Evolutionary conservation across 2,888 invertebrate genomes (phyloP).

Genomic region (Drosophila vallismaia): DNA sequence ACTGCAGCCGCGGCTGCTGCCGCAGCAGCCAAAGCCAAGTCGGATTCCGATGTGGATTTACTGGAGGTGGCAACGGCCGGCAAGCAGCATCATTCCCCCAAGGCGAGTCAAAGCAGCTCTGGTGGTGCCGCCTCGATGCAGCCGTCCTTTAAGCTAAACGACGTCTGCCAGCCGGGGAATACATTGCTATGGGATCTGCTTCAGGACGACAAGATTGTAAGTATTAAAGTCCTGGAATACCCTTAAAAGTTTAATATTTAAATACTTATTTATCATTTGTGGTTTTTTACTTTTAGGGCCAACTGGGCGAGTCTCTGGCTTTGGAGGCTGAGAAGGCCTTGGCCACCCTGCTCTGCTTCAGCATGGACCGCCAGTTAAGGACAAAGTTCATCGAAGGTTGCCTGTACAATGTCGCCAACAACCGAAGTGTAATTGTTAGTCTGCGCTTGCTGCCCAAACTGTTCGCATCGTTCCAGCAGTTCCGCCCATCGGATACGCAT

Average conservation of each 20-base stretch:
- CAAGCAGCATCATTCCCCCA: slow-evolving; percentile 61
- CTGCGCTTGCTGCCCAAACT: slow-evolving; percentile 94
- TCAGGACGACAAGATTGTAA: slow-evolving; percentile 94
- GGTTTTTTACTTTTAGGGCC: slow-evolving; percentile 85
- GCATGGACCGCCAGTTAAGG: slow-evolving; percentile 93
- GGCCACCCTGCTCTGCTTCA: slow-evolving; percentile 94
- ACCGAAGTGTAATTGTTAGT: slow-evolving; percentile 95
- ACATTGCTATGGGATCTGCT: slow-evolving; percentile 97
- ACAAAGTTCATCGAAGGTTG: slow-evolving; percentile 98
- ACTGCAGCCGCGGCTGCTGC: slow-evolving; percentile 64
- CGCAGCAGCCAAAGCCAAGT: slow-evolving; percentile 64
- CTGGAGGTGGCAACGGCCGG: slow-evolving; percentile 49
- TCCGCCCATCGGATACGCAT: slow-evolving; percentile 93
- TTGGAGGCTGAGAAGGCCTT: slow-evolving; percentile 97
- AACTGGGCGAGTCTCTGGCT: slow-evolving; percentile 94
- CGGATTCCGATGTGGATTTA: slow-evolving; percentile 74
- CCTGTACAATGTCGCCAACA: slow-evolving; percentile 93
- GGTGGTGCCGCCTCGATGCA: slow-evolving; percentile 49
- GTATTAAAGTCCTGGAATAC: slow-evolving; percentile 60
- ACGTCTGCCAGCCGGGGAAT: slow-evolving; percentile 95
- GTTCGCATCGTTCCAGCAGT: slow-evolving; percentile 95
- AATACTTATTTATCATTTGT: too few relatives aligned
- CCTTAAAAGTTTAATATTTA: too few relatives aligned
- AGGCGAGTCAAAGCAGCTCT: slow-evolving; percentile 40
- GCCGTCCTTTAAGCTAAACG: slow-evolving; percentile 83